phyloP scores from a whole-genome alignment of 2,888 invertebrate species.

The Micropterix aruncella region DNA sequence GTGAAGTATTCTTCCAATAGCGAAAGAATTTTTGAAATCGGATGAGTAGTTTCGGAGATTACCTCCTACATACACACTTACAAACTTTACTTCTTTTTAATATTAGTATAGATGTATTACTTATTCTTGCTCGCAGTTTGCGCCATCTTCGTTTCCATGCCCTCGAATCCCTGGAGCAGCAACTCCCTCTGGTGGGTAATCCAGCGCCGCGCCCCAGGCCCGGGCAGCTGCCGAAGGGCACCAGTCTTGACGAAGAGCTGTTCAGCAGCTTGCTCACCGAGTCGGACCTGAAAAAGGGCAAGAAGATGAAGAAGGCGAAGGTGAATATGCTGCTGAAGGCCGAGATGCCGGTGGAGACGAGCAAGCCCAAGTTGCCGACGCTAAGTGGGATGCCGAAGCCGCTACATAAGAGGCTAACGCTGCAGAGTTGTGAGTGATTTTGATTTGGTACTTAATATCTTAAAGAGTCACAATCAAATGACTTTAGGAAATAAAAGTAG shows the following conservation, averaged over 20 bases:
- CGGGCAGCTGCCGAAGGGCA: constrained; percentile 13
- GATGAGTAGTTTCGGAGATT: too few species aligned
- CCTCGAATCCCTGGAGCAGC: constrained; percentile 24
- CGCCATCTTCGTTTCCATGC: constrained; percentile 44
- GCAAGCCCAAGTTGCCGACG: constrained; percentile 37
- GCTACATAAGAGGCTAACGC: constrained; percentile 29
- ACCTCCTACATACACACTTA: too few species aligned
- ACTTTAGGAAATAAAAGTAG: too few species aligned
- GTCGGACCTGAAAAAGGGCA: constrained; percentile 17
- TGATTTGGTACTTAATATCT: too few species aligned
- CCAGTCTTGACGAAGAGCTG: constrained; percentile 19
- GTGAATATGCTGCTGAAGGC: constrained; percentile 19
- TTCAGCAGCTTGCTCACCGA: constrained; percentile 18
- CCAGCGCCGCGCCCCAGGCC: constrained; percentile 11
- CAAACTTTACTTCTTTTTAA: constrained; percentile 5
- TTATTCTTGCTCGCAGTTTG: constrained; percentile 30
- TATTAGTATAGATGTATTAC: too few species aligned
- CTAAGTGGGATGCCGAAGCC: constrained; percentile 35
- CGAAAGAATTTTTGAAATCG: neutral
- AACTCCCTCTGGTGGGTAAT: constrained; percentile 10
- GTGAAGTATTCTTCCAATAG: neutral
- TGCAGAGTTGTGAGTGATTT: constrained; percentile 15
- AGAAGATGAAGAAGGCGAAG: constrained; percentile 23
- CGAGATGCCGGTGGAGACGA: constrained; percentile 7
- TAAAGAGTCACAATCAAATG: too few species aligned